Evolutionary conservation across 2,113 vertebrate genomes (phyloP).

Genomic region (Cinclus mexicanus): DNA sequence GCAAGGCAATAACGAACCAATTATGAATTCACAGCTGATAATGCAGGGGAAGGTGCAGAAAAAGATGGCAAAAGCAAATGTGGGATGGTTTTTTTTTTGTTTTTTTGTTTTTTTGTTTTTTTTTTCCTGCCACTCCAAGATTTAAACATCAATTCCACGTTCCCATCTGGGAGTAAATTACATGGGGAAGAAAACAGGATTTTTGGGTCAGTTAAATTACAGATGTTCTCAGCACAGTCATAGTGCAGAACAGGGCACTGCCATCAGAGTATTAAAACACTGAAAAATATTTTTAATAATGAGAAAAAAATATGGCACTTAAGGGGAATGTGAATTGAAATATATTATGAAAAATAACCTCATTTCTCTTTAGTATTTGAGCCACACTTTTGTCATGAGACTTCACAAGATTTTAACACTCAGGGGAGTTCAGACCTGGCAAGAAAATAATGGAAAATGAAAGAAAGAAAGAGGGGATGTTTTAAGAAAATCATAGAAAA

Average conservation of each 20-base stretch:
- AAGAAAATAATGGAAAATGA: not conserved
- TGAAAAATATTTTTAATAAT: not conserved
- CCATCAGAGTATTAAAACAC: not conserved
- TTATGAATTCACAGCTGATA: not conserved
- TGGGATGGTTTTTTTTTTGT: not conserved
- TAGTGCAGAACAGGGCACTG: not conserved
- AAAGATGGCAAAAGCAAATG: slow-evolving; percentile 31
- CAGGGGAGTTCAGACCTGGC: not conserved
- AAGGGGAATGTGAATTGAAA: not conserved
- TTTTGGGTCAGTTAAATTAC: not conserved
- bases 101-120: too few species aligned
- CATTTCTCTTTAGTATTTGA: not conserved
- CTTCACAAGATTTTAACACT: not conserved
- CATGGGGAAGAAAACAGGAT: not conserved
- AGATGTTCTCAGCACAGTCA: not conserved
- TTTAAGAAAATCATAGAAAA: not conserved
- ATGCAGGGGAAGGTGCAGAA: not conserved
- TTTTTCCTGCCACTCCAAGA: not conserved
- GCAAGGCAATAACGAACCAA: not conserved
- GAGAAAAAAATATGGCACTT: not conserved
- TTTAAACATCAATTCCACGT: not conserved
- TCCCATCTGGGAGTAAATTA: not conserved
- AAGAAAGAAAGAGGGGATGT: not conserved
- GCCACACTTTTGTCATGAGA: not conserved
- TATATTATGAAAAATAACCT: not conserved